Evolutionary conservation across 1,140 invertebrate genomes (phyloP).

Genomic region (Lineus longissimus): DNA sequence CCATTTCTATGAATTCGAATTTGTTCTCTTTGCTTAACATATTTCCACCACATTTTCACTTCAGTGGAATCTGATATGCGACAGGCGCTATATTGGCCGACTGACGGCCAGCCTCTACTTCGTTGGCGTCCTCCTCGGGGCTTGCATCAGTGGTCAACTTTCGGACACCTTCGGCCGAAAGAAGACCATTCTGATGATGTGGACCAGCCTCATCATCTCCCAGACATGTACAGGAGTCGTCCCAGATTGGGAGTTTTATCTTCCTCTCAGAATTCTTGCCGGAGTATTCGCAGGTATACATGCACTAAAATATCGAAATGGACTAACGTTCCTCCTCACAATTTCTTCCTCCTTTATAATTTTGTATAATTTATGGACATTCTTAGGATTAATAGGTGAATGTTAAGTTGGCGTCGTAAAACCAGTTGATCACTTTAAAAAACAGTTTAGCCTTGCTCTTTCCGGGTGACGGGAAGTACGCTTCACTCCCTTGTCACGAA

Average conservation of each 20-base stretch:
- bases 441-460: too few species aligned
- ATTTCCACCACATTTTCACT: conserved; percentile 6
- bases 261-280: neutral
- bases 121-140: conserved; percentile 34
- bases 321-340: too few species aligned
- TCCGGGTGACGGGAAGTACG: too few species aligned
- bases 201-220: neutral
- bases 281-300: neutral
- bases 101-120: conserved; percentile 40
- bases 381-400: too few species aligned
- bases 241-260: neutral
- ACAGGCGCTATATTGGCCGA: conserved; percentile 19
- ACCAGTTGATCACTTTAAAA: too few species aligned
- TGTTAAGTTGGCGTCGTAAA: too few species aligned
- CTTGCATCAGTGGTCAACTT: conserved; percentile 34
- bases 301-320: too few species aligned
- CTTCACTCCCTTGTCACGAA: too few species aligned
- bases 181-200: conserved; percentile 11
- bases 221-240: neutral
- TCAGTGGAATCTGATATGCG: conserved; percentile 35
- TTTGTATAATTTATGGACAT: too few species aligned
- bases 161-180: conserved; percentile 37
- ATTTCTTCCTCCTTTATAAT: too few species aligned
- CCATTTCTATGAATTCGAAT: neutral
- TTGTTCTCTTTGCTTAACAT: neutral